Conservation (phyloP, 2,888 invertebrate genomes). For the Heliconius ethilla region DNA sequence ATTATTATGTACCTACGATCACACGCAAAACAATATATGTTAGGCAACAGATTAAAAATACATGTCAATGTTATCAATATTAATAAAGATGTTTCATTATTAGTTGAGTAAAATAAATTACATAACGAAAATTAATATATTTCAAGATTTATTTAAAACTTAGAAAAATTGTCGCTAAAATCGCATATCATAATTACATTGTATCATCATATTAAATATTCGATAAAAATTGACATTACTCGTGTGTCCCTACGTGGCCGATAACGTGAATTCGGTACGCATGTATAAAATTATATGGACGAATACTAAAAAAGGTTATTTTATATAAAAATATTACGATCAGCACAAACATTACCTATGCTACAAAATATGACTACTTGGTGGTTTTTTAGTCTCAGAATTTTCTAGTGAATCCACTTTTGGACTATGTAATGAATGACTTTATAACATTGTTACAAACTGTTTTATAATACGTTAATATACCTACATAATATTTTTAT, state of each 20-base stretch:
- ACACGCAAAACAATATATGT: constrained; percentile 13
- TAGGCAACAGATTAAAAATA: constrained; percentile 13
- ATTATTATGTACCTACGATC: neutral
- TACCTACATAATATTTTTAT: constrained; percentile 19
- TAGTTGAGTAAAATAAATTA: constrained; percentile 14
- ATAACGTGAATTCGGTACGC: constrained; percentile 29
- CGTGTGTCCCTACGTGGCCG: constrained; percentile 27
- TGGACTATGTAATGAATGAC: neutral
- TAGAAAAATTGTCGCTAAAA: neutral
- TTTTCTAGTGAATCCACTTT: neutral
- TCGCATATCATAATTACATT: constrained; percentile 14
- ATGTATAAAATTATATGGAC: constrained; percentile 19
- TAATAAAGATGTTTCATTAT: constrained; percentile 8
- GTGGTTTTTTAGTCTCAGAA: neutral
- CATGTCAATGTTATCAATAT: constrained; percentile 16
- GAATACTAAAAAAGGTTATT: constrained; percentile 10
- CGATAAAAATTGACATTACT: constrained; percentile 27
- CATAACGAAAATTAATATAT: neutral
- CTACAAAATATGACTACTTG: neutral
- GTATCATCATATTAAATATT: constrained; percentile 17
- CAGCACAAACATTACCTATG: neutral
- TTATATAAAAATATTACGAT: constrained; percentile 5
- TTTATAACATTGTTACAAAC: constrained; percentile 7
- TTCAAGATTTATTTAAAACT: neutral
- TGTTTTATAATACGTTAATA: constrained; percentile 11